A percentile compares a stretch with the other conserved stretches of the same genome.
These are phyloP conservation scores for Aelia acuminata DNA, from an alignment of 2,888 invertebrate genomes.

Conservation along the genomic window DNA sequence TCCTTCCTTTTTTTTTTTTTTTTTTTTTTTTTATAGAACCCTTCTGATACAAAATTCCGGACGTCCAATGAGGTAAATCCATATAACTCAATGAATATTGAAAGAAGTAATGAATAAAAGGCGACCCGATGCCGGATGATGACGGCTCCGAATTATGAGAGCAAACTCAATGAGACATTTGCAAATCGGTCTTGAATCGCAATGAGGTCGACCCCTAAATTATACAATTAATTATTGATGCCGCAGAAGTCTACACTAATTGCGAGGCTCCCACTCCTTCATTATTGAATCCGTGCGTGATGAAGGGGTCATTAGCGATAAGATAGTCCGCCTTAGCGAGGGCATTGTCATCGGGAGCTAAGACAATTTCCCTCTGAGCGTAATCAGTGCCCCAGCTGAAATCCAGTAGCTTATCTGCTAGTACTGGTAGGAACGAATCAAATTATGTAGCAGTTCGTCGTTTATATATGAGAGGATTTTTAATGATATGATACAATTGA, in stretches of 20 bases:
- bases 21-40: too few species aligned
- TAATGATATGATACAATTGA: too few species aligned
- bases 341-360: not conserved
- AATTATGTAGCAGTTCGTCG: not conserved
- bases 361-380: not conserved
- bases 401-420: not conserved
- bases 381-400: not conserved
- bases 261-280: not conserved
- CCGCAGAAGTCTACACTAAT: conserved; percentile 26
- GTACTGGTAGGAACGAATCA: not conserved
- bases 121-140: not conserved
- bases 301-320: not conserved
- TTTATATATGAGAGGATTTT: too few species aligned
- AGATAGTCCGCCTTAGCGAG: not conserved
- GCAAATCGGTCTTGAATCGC: not conserved
- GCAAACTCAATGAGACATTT: not conserved
- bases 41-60: too few species aligned
- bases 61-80: too few species aligned
- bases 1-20: too few species aligned
- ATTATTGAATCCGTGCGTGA: conserved; percentile 32
- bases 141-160: not conserved
- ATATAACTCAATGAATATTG: too few species aligned
- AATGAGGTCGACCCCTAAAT: not conserved
- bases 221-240: conserved; percentile 36
- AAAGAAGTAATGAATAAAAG: not conserved